Conservation (phyloP, 2,797 vertebrate genomes). For the Acipenser oxyrinchus region DNA sequence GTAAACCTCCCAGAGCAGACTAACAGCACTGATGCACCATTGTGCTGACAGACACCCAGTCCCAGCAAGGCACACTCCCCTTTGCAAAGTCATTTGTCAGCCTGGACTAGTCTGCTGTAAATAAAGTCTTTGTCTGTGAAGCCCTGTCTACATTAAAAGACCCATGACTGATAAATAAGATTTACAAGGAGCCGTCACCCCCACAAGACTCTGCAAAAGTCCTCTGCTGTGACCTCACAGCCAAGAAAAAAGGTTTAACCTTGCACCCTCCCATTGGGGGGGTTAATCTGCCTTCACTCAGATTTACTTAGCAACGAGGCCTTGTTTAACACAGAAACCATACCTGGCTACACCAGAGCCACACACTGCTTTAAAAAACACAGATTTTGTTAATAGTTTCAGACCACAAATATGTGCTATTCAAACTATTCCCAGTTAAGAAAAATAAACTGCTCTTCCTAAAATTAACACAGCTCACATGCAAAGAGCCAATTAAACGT, state of each 20-base stretch:
- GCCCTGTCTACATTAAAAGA: not conserved
- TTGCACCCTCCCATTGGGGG: not conserved
- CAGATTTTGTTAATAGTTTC: too few relatives aligned
- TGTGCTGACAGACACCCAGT: not conserved
- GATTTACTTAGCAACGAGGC: not conserved
- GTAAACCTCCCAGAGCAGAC: too few relatives aligned
- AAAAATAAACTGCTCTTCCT: too few relatives aligned
- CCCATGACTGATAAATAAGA: slow-evolving; percentile 4
- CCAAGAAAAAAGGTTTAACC: not conserved
- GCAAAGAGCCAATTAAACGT: too few relatives aligned
- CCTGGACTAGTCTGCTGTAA: not conserved
- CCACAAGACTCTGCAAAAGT: not conserved
- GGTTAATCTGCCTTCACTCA: not conserved
- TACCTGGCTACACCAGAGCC: too few relatives aligned
- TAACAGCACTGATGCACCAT: not conserved
- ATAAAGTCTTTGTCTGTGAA: slow-evolving; percentile 1
- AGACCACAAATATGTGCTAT: too few relatives aligned
- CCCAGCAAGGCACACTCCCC: not conserved
- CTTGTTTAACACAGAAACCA: not conserved
- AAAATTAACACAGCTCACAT: too few relatives aligned
- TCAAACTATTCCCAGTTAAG: too few relatives aligned
- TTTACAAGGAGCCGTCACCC: not conserved
- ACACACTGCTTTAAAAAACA: too few relatives aligned
- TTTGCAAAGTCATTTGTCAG: slow-evolving; percentile 5
- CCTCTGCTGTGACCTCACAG: not conserved